Evolutionary conservation across 2,888 invertebrate species (phyloP), one percentile per base, ranked within the genome.

Genomic region (Auanema sp.): DNA sequence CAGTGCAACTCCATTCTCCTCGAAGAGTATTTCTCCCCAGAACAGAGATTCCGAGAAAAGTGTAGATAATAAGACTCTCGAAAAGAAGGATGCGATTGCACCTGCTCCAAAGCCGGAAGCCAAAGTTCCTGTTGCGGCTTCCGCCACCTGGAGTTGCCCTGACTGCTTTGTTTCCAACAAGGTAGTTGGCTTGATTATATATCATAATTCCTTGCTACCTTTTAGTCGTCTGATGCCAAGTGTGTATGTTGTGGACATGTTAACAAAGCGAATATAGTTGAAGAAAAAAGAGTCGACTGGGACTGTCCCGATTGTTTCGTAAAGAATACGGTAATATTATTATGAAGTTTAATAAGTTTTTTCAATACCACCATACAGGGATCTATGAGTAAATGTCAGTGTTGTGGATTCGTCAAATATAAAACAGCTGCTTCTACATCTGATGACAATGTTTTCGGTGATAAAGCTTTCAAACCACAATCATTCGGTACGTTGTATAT

Each of bases 91-190:
- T 43, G 43, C 16, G 12, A 53, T 24, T 14, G 57, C 12, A 5
- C 44, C 43, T 23, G 43, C 23, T 5, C 6, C 18, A 5, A 24
- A 24, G 14, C n/a, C 18, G 12, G 55, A 5, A 33, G n/a, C 5
- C 41, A 25, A 33, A 42, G 33, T 6, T 16, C 5, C 40, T 12
- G 41, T 14, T 18, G n/a, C n/a, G n/a, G 53, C 24, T 23, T 40
- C 53, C 1, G 53, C 11, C 3, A n/a, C 40, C 3, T 56, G 56
- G 56, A 16, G n/a, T 11, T 56, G 56, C 21, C 56, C 56, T 21
- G 56, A 56, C 56, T 56, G 56, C 56, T 23, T 56, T 18, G 56
- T 56, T 56, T 56, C 56, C 8, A 56, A 56, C n/a, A 56, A 41
- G 56, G 56, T 56, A 10, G 5, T 3, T 33, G 33, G 8, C 8